Evolutionary conservation across 2,113 vertebrate genomes (phyloP).

Genomic region (Motacilla alba): DNA sequence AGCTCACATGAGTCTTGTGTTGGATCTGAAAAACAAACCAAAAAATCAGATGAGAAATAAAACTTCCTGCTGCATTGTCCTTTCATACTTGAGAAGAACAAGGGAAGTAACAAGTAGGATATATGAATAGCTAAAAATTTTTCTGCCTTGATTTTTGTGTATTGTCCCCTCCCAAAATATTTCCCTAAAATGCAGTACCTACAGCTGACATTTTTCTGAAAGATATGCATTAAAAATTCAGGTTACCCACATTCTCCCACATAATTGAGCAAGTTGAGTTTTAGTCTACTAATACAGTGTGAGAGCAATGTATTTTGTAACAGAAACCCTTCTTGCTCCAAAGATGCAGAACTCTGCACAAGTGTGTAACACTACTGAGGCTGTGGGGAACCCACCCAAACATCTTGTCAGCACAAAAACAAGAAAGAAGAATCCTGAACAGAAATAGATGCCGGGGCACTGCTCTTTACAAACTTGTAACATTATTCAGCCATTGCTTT

Average conservation of each 20-base stretch:
- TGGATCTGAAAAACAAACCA: not conserved
- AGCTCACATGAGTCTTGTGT: not conserved
- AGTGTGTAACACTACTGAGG: not conserved
- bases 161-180: not conserved
- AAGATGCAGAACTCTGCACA: not conserved
- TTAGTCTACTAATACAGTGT: not conserved
- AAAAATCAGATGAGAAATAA: not conserved
- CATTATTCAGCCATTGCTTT: not conserved
- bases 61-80: not conserved
- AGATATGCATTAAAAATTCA: not conserved
- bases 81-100: not conserved
- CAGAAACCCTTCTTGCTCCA: not conserved
- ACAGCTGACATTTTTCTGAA: not conserved
- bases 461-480: not conserved
- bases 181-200: not conserved
- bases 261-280: not conserved
- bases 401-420: not conserved
- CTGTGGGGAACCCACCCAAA: not conserved
- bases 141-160: not conserved
- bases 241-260: not conserved
- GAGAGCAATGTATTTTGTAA: not conserved
- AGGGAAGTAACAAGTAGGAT: not conserved
- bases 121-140: not conserved
- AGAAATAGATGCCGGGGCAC: accelerated
- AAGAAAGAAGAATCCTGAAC: not conserved